Evolutionary conservation across 2,888 invertebrate species (phyloP).

Genomic region (Acronicta aceris): DNA sequence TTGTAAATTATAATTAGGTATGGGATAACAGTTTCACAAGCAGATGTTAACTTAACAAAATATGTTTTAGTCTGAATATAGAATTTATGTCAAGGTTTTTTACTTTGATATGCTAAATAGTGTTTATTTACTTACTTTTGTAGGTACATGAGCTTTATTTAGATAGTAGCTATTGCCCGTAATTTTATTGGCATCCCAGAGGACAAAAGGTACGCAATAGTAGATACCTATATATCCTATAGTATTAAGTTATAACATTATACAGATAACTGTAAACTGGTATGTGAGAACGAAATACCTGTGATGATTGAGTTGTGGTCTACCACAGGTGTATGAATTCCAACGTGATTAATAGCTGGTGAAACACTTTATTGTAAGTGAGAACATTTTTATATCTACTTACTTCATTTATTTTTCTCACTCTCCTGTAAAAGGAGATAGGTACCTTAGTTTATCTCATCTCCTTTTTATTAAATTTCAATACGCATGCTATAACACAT

Average conservation of each 20-base stretch:
- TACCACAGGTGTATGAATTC: conserved; percentile 32
- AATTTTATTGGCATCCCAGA: no score
- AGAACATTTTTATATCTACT: background rate
- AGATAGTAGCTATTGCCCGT: background rate
- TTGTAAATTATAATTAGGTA: background rate
- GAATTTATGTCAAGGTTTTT: conserved; percentile 37
- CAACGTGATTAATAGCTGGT: conserved; percentile 24
- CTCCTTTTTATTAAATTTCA: no score
- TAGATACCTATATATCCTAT: no score
- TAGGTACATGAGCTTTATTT: background rate
- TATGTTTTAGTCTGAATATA: conserved; percentile 1
- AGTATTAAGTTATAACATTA: conserved; percentile 25
- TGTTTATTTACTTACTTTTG: conserved; percentile 1
- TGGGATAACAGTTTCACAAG: background rate
- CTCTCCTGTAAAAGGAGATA: background rate
- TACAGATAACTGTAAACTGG: conserved; percentile 15
- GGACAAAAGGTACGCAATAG: no score
- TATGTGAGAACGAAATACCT: conserved; percentile 33
- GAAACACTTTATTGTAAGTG: background rate
- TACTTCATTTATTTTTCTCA: background rate
- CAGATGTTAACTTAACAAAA: conserved; percentile 33
- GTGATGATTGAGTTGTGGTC: conserved; percentile 37
- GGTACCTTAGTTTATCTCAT: background rate
- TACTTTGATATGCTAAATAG: background rate
- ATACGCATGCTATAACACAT: no score